Evolutionary conservation across 2,797 vertebrate genomes (phyloP).

Genomic region (Chloroceryle amazona): DNA sequence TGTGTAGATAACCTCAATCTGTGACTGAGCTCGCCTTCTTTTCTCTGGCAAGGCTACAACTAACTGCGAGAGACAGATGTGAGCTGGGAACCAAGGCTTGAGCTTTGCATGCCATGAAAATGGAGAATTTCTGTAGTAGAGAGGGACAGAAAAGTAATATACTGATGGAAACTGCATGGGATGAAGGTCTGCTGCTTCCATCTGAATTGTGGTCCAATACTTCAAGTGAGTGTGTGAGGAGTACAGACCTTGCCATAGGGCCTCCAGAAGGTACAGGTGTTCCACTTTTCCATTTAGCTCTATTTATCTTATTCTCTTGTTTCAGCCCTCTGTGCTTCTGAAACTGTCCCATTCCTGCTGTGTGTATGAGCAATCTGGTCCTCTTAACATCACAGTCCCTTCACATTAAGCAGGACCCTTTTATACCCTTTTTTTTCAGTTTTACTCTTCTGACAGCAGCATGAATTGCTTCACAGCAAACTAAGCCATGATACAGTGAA

Average conservation of each 20-base stretch:
- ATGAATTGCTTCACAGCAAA: too few species aligned
- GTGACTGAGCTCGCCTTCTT: neutral
- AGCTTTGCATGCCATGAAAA: neutral
- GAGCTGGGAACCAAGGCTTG: neutral
- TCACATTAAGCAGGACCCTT: neutral
- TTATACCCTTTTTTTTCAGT: neutral
- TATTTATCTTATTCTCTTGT: neutral
- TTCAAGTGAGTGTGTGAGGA: neutral
- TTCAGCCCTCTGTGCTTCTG: neutral
- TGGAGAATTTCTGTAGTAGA: neutral
- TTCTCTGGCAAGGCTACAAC: neutral
- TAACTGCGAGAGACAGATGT: neutral
- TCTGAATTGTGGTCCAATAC: neutral
- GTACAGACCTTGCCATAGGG: neutral
- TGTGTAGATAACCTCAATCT: neutral
- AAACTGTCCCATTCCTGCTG: neutral
- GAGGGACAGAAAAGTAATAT: neutral
- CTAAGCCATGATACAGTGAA: neutral
- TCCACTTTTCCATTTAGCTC: neutral
- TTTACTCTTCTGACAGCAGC: neutral
- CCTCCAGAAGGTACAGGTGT: neutral
- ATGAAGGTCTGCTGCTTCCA: neutral
- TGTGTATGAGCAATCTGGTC: neutral
- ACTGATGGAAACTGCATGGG: neutral
- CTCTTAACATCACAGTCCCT: neutral